These are phyloP conservation scores for Chelon labrosus DNA, from an alignment of 2,797 vertebrate genomes.

Conservation along the genomic window DNA sequence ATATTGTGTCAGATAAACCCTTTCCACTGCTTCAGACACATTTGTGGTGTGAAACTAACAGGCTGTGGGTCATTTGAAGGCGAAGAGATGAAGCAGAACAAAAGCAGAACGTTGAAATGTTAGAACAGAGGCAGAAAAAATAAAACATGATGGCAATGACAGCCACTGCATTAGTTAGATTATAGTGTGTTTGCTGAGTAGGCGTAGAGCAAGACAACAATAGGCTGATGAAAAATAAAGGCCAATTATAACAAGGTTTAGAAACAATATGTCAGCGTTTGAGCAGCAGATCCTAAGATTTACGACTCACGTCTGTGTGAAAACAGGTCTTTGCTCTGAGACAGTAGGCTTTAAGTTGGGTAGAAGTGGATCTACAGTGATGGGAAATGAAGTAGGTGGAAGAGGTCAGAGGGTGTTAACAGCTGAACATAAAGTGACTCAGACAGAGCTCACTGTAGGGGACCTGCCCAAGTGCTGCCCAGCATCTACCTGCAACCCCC, in stretches of 20 bases:
- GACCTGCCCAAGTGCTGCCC: conserved; percentile 77
- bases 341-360: conserved; percentile 24
- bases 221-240: conserved; percentile 50
- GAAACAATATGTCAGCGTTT: conserved; percentile 48
- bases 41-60: conserved; percentile 41
- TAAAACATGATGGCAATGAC: conserved; percentile 30
- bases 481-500: conserved; percentile 83
- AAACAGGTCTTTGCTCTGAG: conserved; percentile 21
- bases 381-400: conserved; percentile 62
- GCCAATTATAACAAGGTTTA: conserved; percentile 52
- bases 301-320: conserved; percentile 13
- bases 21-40: conserved; percentile 30
- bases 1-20: conserved; percentile 43
- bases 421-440: conserved; percentile 79
- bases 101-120: conserved; percentile 38
- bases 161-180: conserved; percentile 44
- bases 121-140: conserved; percentile 25
- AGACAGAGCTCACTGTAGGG: conserved; percentile 81
- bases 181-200: conserved; percentile 36
- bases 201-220: conserved; percentile 20
- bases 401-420: conserved; percentile 71
- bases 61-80: conserved; percentile 42
- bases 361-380: conserved; percentile 28
- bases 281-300: conserved; percentile 29
- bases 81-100: conserved; percentile 41